Evolutionary conservation across 2,113 vertebrate genomes (phyloP).

Genomic region (Miniopterus natalensis): DNA sequence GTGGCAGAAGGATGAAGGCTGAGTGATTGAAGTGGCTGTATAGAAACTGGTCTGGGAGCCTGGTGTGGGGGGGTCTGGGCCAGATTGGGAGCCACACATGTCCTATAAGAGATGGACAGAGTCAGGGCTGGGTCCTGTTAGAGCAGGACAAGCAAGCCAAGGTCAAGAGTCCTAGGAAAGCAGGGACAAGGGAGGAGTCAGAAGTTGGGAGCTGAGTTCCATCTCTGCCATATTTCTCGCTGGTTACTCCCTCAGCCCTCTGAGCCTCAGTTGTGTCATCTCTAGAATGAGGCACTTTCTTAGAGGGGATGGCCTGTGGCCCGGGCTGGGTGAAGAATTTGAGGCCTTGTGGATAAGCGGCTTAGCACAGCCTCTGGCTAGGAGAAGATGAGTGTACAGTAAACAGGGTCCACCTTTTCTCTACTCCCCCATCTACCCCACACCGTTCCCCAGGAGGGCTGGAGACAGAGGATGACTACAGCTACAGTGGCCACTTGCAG

Average conservation of each 20-base stretch:
- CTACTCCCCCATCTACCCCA: background rate
- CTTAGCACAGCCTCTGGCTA: background rate
- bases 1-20: background rate
- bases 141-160: background rate
- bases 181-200: background rate
- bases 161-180: background rate
- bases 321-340: background rate
- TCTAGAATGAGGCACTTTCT: background rate
- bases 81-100: background rate
- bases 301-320: background rate
- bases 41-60: background rate
- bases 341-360: background rate
- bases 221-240: background rate
- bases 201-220: background rate
- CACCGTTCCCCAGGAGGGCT: slow-evolving; percentile 89
- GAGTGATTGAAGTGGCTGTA: background rate
- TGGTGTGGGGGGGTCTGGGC: background rate
- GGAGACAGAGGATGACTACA: slow-evolving; percentile 93
- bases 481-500: slow-evolving; percentile 91
- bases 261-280: background rate
- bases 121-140: background rate
- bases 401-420: background rate
- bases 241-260: background rate
- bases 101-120: background rate
- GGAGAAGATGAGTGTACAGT: background rate